Base-by-base conservation (phyloP, 2,888 invertebrate genomes). In the Dendrolimus pini region DNA sequence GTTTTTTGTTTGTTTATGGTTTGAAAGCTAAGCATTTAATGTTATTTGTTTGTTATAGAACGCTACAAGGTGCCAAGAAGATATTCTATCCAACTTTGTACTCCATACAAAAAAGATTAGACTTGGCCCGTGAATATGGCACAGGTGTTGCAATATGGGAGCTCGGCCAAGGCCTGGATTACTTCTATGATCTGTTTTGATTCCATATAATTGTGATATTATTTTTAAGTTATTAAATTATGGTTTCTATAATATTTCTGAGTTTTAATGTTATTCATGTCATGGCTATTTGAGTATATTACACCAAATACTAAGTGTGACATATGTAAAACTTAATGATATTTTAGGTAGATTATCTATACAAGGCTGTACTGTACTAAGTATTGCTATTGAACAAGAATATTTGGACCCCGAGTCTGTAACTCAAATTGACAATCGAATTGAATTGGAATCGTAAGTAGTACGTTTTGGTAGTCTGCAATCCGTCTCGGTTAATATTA, bases 111-210 rank as follows among this genome's bases (percentile, higher is more conserved):
- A 92, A 93, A 75, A 92, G 98, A 65, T 86, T 98, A 13, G 93
- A 97, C 60, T 85, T 98, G 55, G 97, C 97, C 0, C 87, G 92
- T 59, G 93, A 96, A 75, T 91, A 97, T 57, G 95, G 96, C 9
- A 95, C 95, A 2, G 98, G 98, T 0, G 91, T 98, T 54, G 95
- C 98, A 0, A 94, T 99, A 70, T 98, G 98, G 98, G 98, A 99
- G 79, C 85, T 98, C n/a, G 98, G 98, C 0, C 98, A 99, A 85
- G 98, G 98, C 30, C 89, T 98, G 14, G 95, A 97, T 83, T 98
- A 97, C 81, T 98, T 98, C 83, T 98, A 97, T 82, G 98, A 98
- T 91, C 75, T 90, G 65, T 76, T 90, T 64, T 90, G 74, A 84
- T 73, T 68, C 55, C 58, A 63, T 52, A 58, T 61, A 47, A 30